These are phyloP conservation scores for Nestor notabilis DNA, from an alignment of 2,113 vertebrate genomes.

Conservation along the genomic window DNA sequence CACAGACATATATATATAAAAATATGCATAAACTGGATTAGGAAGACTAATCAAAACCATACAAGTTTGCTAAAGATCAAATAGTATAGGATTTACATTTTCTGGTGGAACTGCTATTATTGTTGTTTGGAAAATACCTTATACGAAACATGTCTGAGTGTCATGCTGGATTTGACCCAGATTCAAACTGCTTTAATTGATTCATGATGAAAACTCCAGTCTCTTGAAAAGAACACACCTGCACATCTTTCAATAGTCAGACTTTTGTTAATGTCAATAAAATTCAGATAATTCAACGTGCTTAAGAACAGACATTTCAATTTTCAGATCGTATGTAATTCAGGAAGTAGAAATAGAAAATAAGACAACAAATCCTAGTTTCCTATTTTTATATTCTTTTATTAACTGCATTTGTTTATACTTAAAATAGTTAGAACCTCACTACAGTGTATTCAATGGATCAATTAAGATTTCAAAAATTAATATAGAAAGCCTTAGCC, in stretches of 20 bases:
- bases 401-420: neutral
- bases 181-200: neutral
- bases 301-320: neutral
- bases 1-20: neutral
- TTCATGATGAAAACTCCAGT: neutral
- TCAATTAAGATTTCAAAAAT: neutral
- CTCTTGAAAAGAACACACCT: neutral
- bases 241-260: neutral
- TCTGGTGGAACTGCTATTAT: neutral
- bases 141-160: neutral
- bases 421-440: neutral
- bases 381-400: neutral
- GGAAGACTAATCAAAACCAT: neutral
- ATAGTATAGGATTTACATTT: neutral
- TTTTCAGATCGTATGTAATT: neutral
- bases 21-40: neutral
- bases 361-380: neutral
- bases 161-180: neutral
- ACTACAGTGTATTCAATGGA: neutral
- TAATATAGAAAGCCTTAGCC: neutral
- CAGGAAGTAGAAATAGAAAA: neutral
- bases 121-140: neutral
- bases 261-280: neutral
- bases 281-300: neutral
- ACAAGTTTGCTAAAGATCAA: neutral